phyloP scores from a whole-genome alignment of 2,113 vertebrate species.

The Cheirogaleus medius region DNA sequence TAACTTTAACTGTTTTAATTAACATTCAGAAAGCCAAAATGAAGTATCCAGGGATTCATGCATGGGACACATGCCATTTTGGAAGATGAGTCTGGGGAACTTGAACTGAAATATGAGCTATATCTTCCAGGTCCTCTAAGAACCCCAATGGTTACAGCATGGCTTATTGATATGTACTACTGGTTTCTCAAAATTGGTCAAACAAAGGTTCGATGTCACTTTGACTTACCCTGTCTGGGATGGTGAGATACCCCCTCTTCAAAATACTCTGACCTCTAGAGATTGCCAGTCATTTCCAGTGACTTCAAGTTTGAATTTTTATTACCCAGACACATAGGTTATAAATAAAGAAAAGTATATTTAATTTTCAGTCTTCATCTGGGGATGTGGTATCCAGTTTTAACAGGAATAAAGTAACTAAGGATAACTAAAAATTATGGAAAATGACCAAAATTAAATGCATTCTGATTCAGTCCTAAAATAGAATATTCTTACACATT shows the following conservation, averaged over 20 bases:
- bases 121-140: neutral
- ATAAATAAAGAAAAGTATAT: neutral
- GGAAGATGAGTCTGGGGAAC: neutral
- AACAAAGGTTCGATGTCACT: neutral
- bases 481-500: neutral
- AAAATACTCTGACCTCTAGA: neutral
- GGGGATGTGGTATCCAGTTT: neutral
- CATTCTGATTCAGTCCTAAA: neutral
- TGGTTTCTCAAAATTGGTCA: neutral
- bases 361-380: neutral
- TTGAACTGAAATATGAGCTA: neutral
- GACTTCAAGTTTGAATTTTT: constrained; percentile 7
- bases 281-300: neutral
- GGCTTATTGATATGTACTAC: neutral
- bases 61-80: neutral
- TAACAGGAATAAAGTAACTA: neutral
- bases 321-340: neutral
- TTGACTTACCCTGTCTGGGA: neutral
- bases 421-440: neutral
- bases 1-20: neutral
- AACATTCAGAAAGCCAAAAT: neutral
- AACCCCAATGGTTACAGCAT: neutral
- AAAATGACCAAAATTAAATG: neutral
- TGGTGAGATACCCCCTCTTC: neutral
- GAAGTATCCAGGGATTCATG: neutral